Evolutionary conservation across 1,140 invertebrate species (phyloP), one percentile per base, ranked within the genome.

Genomic region (Bombus sylvicola): DNA sequence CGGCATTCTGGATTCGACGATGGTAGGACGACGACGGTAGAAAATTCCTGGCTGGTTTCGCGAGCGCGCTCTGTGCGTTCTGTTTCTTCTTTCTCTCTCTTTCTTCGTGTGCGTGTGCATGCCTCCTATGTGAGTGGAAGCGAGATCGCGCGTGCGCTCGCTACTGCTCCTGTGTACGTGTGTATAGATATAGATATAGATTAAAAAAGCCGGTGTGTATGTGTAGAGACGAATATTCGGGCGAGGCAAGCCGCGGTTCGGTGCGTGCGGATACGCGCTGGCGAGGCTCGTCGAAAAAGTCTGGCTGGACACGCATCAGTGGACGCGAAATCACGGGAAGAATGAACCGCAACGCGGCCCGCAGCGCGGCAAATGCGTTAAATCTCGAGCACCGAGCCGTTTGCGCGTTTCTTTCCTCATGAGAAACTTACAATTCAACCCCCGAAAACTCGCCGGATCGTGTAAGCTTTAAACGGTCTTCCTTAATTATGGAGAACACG

Each of bases 221-320:
- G 81, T 69, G 64, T 22, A 78, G 59, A 83, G 57, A 43, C 31
- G 76, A 57, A 85, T 85, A 80, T 80, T 85, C 83, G 83, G 77
- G 76, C 53, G 83, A 85, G 68, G 76, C 83, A 68, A 62, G 77
- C 68, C 77, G 62, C 83, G 83, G 75, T 85, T 85, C 83, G 83
- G 68, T 85, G 84, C 79, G 71, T 81, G 79, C 79, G 78, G 83
- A 85, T 85, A 73, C 83, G 66, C 83, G 83, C 72, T 73, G 72
- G n/a, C 74, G 74, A 47, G 69, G 71, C 59, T 85, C 84, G 71
- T 68, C 84, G 84, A 68, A 77, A 89, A 89, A 89, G 69, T 85
- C 85, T 89, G 84, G 76, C 80, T 77, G 88, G 87, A 89, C 76
- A 87, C 81, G 88, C 88, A 87, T 89, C 88, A 83, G 81, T 73